Conservation (phyloP, 2,888 invertebrate genomes). For the Piscicola geometra region DNA sequence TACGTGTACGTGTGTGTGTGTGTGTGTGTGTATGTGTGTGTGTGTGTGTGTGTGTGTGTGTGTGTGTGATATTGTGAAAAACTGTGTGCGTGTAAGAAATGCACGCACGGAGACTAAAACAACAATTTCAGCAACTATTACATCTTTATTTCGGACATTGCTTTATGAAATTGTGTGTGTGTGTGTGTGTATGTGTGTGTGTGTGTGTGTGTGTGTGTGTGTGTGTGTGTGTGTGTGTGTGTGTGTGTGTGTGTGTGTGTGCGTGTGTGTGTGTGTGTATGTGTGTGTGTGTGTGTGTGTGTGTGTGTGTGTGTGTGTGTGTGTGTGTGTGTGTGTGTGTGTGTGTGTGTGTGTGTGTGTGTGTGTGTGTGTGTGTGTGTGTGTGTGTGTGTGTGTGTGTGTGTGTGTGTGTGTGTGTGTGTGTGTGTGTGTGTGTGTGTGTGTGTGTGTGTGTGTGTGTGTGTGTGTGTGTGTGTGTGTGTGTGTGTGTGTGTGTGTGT, state of each 20-base stretch:
- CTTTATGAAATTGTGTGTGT: no score
- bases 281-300: constrained; percentile 13
- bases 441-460: constrained; percentile 2
- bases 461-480: not conserved
- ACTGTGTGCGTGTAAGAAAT: no score
- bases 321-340: not conserved
- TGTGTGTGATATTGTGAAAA: no score
- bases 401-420: constrained; percentile 19
- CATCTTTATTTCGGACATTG: no score
- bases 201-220: no score
- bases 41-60: not conserved
- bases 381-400: not conserved
- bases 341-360: not conserved
- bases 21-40: no score
- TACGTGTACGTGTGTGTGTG: not conserved
- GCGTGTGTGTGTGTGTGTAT: no score
- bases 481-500: not conserved
- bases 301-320: not conserved
- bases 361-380: not conserved
- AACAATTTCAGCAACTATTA: no score
- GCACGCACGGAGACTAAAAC: no score
- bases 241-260: no score
- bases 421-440: constrained; percentile 28
- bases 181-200: not conserved
- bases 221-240: not conserved